Evolutionary conservation across 2,113 vertebrate species (phyloP).

Genomic region (Ardeotis arabs): DNA sequence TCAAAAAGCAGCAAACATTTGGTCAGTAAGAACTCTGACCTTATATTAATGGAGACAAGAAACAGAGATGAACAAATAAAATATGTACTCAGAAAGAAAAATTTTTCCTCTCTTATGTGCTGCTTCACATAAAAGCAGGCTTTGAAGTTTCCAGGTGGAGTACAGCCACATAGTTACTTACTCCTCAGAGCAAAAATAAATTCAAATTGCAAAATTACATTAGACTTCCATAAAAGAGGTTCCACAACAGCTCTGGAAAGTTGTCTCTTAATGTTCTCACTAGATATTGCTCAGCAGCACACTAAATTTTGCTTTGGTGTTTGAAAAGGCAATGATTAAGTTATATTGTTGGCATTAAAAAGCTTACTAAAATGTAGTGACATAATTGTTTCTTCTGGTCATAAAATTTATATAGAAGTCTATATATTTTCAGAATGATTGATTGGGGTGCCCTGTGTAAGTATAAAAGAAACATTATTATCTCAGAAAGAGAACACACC

Average conservation of each 20-base stretch:
- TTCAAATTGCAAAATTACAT: constrained; percentile 2
- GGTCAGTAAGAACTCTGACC: not conserved
- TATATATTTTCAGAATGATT: not conserved
- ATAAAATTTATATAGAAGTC: not conserved
- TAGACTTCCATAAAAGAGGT: not conserved
- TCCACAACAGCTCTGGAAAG: not conserved
- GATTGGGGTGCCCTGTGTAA: not conserved
- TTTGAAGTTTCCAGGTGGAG: constrained; percentile 8
- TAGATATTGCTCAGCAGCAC: not conserved
- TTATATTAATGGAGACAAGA: not conserved
- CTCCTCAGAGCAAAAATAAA: constrained; percentile 19
- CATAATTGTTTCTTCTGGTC: not conserved
- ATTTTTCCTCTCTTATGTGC: not conserved
- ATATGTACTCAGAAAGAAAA: not conserved
- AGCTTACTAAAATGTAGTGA: not conserved
- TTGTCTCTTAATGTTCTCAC: not conserved
- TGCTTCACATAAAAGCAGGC: not conserved
- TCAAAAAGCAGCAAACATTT: not conserved
- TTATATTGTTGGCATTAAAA: not conserved
- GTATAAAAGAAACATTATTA: not conserved
- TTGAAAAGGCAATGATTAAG: not conserved
- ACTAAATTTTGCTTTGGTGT: not conserved
- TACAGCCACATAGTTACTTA: not conserved
- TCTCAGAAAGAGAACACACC: not conserved
- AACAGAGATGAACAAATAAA: not conserved